Evolutionary conservation across 2,888 invertebrate species (phyloP).

Genomic region (Drosophila meridionalis): DNA sequence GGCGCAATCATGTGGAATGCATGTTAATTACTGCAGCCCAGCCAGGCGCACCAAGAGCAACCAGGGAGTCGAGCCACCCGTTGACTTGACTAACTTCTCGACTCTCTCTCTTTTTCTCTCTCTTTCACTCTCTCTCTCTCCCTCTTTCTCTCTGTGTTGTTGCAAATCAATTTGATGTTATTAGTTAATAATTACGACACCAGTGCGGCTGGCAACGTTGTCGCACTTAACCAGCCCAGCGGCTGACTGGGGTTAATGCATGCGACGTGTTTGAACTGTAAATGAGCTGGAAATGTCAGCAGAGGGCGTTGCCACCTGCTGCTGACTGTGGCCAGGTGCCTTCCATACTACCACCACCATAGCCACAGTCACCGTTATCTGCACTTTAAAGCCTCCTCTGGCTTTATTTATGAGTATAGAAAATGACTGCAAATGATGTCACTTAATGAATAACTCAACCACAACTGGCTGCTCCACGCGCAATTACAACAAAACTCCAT

Average conservation of each 20-base stretch:
- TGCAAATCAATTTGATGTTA: conserved; percentile 81
- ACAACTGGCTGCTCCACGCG: conserved; percentile 39
- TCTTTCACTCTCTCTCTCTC: not conserved
- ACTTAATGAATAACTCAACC: conserved; percentile 76
- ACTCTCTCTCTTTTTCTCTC: not conserved
- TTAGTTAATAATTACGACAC: conserved; percentile 79
- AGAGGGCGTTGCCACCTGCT: conserved; percentile 42
- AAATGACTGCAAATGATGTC: conserved; percentile 79
- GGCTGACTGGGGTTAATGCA: conserved; percentile 71
- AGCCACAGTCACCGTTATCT: not conserved
- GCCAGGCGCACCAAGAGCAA: conserved; percentile 37
- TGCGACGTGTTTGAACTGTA: conserved; percentile 79
- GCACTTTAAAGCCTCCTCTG: conserved; percentile 53
- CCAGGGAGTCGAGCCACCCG: not conserved
- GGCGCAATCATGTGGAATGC: conserved; percentile 80
- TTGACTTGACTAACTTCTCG: not conserved
- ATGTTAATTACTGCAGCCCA: conserved; percentile 74
- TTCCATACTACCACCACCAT: not conserved
- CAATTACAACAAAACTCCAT: conserved; percentile 54
- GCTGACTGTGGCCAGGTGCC: not conserved
- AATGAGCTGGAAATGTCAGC: conserved; percentile 79
- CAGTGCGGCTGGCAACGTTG: conserved; percentile 57
- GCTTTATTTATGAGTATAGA: conserved; percentile 69
- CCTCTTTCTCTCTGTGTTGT: conserved; percentile 55
- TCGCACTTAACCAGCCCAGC: conserved; percentile 70